Evolutionary conservation across 2,888 invertebrate genomes (phyloP).

Genomic region (Tuta absoluta): DNA sequence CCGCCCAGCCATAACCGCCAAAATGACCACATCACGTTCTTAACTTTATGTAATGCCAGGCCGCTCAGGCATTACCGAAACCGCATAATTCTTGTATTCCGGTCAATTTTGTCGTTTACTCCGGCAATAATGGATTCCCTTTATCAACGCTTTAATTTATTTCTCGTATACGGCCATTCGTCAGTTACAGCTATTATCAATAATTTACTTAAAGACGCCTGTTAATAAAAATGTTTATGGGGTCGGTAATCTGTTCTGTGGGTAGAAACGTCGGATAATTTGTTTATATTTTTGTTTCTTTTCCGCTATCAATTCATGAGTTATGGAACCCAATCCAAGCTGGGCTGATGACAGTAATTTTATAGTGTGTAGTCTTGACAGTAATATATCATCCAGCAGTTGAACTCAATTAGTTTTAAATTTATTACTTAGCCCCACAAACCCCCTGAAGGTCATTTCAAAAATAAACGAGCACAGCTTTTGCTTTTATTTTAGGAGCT

Average conservation of each 20-base stretch:
- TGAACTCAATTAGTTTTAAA: slow-evolving; percentile 49
- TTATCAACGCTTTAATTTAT: slow-evolving; percentile 46
- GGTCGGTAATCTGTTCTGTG: slow-evolving; percentile 33
- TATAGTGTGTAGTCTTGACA: slow-evolving; percentile 40
- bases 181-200: slow-evolving; percentile 12
- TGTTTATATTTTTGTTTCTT: slow-evolving; percentile 39
- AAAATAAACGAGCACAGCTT: not conserved
- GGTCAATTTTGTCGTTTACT: slow-evolving; percentile 52
- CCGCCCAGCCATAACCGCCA: slow-evolving; percentile 46
- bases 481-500: slow-evolving; percentile 18
- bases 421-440: slow-evolving; percentile 33
- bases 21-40: slow-evolving; percentile 39
- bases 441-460: slow-evolving; percentile 40
- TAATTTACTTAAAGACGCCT: slow-evolving; percentile 28
- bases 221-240: slow-evolving; percentile 43
- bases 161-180: not conserved
- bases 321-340: slow-evolving; percentile 37
- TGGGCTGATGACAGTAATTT: slow-evolving; percentile 48
- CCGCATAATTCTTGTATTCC: slow-evolving; percentile 54
- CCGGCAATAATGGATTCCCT: slow-evolving; percentile 44
- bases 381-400: slow-evolving; percentile 46
- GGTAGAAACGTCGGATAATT: slow-evolving; percentile 40
- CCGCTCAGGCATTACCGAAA: slow-evolving; percentile 49
- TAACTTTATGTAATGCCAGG: slow-evolving; percentile 55
- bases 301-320: slow-evolving; percentile 33